Conservation (phyloP, 2,888 invertebrate genomes). For the Heliconius charithonia region DNA sequence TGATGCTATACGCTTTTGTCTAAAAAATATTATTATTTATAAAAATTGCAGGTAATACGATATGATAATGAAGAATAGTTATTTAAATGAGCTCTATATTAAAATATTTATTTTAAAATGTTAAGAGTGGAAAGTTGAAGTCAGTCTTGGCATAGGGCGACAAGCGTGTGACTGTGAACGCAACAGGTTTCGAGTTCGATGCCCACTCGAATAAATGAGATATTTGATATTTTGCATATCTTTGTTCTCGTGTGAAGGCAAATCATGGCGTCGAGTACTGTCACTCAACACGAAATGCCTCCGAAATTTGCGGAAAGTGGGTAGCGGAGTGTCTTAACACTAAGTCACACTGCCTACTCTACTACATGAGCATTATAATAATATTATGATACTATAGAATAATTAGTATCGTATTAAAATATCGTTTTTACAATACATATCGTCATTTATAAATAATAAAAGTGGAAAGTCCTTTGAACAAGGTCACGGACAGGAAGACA, state of each 20-base stretch:
- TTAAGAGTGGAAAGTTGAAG: background rate
- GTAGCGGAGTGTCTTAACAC: too few relatives aligned
- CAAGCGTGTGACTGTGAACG: too few relatives aligned
- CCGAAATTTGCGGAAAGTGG: too few relatives aligned
- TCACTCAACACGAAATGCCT: too few relatives aligned
- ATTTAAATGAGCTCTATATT: background rate
- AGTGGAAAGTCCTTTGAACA: background rate
- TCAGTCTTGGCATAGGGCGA: too few relatives aligned
- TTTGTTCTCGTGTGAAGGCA: too few relatives aligned
- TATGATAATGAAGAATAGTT: background rate
- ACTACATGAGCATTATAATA: background rate
- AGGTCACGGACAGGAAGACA: constrained; percentile 6
- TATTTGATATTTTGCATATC: too few relatives aligned
- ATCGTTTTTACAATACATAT: too few relatives aligned
- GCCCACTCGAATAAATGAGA: too few relatives aligned
- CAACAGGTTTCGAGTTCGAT: too few relatives aligned
- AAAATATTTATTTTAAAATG: background rate
- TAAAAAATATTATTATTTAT: constrained; percentile 14
- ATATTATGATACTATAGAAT: background rate
- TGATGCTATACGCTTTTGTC: constrained; percentile 23
- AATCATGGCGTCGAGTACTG: too few relatives aligned
- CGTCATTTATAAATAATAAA: background rate
- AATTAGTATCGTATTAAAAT: background rate
- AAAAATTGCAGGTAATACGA: background rate
- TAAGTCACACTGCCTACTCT: too few relatives aligned